phyloP scores from a whole-genome alignment of 1,140 invertebrate species.

The Rhyacophila brunnea region DNA sequence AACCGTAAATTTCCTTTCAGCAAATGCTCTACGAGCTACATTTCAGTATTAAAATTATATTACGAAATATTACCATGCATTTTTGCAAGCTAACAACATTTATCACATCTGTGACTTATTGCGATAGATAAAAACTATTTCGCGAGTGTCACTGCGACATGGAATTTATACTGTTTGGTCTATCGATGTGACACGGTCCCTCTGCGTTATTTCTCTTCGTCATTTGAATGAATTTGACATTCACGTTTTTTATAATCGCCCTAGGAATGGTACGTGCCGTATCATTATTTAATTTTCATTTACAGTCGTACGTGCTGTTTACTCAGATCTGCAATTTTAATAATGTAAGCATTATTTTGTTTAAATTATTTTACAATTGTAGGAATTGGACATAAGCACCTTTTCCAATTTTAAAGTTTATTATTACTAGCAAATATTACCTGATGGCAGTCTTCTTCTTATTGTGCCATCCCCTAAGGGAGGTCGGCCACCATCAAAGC shows the following conservation, averaged over 20 bases:
- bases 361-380: no score
- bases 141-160: background rate
- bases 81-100: slow-evolving; percentile 11
- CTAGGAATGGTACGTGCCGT: slow-evolving; percentile 20
- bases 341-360: no score
- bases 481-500: no score
- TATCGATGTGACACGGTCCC: slow-evolving; percentile 3
- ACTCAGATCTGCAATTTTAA: no score
- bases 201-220: slow-evolving; percentile 1
- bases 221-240: background rate
- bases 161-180: slow-evolving; percentile 8
- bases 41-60: background rate
- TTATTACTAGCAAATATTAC: no score
- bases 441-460: no score
- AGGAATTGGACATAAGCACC: no score
- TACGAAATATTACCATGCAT: background rate
- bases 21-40: background rate
- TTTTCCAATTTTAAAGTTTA: no score
- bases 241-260: slow-evolving; percentile 17
- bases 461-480: no score
- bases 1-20: no score
- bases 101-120: slow-evolving; percentile 14
- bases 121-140: slow-evolving; percentile 21
- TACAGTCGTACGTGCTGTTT: background rate
- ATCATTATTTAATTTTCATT: slow-evolving; percentile 15